Base-by-base conservation (phyloP, 2,113 vertebrate genomes). In the Ameiurus melas region DNA sequence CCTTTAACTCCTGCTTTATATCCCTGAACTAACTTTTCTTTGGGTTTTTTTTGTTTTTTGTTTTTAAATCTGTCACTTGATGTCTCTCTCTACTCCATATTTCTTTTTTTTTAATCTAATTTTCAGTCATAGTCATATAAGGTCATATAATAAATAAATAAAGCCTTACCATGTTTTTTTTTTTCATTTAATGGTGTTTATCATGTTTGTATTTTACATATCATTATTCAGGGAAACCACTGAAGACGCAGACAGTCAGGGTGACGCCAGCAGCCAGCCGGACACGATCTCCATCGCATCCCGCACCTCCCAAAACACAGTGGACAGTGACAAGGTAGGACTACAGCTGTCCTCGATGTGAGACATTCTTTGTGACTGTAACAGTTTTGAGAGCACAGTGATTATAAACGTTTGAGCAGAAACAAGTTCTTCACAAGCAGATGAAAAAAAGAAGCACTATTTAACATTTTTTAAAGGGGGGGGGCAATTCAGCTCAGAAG, bases 241-340 rank as follows among this genome's bases (percentile, higher is more conserved):
- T 43, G 98, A 99, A 92, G 98, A 99, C 36, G 96, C 95, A 27
- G 98, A 99, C 96, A 99, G 98, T 88, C 96, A 98, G 93, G 98
- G 98, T 5, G 98, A 99, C 66, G 98, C 98, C 89, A 99, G 98
- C 95, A 99, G 98, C 90, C 98, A 99, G 83, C 98, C 98, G 0
- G 98, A 99, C 92, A 99, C 98, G 51, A 98, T 99, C 92, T 99
- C 98, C 92, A 98, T 99, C 87, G 98, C 98, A 77, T 99, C 98
- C 78, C 94, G 98, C 66, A 99, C 98, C 1, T 99, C 98, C 1
- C 98, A 99, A 92, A 99, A 99, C 95, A 99, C 98, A 0, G 97
- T 98, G 83, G 98, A 99, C 95, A 99, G 98, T 62, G 98, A 99
- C 95, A 99, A 99, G 97, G 98, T 99, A 96, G 91, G 95, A 83